A percentile compares a stretch with the other conserved stretches of the same genome.
phyloP scores from a whole-genome alignment of 2,113 vertebrate species.

The Pristiophorus japonicus region DNA sequence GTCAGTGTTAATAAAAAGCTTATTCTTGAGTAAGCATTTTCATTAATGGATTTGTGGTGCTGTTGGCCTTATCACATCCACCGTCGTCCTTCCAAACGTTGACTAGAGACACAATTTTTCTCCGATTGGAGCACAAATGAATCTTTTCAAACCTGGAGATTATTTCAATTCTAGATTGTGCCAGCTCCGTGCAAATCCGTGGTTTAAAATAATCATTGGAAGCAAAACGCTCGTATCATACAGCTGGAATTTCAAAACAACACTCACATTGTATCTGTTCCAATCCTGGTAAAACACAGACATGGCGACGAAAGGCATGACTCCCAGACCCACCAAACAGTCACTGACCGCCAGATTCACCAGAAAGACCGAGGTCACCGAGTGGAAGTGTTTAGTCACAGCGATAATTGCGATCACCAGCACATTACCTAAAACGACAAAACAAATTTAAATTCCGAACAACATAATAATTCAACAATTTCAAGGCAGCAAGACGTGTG shows the following conservation, averaged over 20 bases:
- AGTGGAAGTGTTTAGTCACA: slow-evolving; percentile 65
- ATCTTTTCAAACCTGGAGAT: not conserved
- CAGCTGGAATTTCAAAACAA: not conserved
- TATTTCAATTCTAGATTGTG: not conserved
- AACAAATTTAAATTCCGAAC: not conserved
- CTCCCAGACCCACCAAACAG: slow-evolving; percentile 64
- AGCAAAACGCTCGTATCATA: too few relatives aligned
- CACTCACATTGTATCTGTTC: slow-evolving; percentile 56
- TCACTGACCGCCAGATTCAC: slow-evolving; percentile 71
- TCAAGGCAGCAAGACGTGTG: not conserved
- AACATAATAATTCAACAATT: not conserved
- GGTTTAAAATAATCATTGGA: not conserved
- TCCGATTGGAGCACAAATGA: not conserved
- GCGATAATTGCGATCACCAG: slow-evolving; percentile 66
- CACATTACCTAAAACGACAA: slow-evolving; percentile 55
- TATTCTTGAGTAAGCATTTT: too few relatives aligned
- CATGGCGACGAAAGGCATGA: slow-evolving; percentile 69
- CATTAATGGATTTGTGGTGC: too few relatives aligned
- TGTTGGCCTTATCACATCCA: too few relatives aligned
- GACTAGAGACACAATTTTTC: too few relatives aligned
- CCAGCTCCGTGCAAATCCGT: not conserved
- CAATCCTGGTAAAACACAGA: slow-evolving; percentile 61
- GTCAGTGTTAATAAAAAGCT: too few relatives aligned
- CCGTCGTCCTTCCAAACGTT: too few relatives aligned
- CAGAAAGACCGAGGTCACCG: slow-evolving; percentile 63